Conservation (phyloP, 2,888 invertebrate species). For the Schizaphis graminum region DNA sequence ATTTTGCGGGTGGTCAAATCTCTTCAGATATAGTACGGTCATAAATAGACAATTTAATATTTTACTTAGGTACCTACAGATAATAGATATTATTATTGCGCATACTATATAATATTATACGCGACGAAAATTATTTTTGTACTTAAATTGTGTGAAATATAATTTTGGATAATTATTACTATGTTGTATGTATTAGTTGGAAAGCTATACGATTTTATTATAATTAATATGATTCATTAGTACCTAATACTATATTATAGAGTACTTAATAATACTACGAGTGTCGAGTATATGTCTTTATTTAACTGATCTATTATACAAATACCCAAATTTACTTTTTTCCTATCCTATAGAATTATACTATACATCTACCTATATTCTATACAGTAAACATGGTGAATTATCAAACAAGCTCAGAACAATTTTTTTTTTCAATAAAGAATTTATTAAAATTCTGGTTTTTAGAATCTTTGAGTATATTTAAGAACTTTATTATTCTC, state of each 20-base stretch:
- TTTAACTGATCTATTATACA: no score
- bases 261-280: no score
- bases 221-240: neutral
- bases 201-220: neutral
- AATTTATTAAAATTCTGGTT: no score
- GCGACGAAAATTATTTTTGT: neutral
- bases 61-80: neutral
- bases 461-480: no score
- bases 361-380: no score
- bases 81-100: neutral
- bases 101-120: neutral
- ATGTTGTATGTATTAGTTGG: neutral
- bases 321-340: no score
- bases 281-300: no score
- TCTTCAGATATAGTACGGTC: neutral
- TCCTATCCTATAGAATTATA: no score
- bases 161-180: neutral
- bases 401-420: no score
- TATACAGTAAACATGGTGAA: no score
- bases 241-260: neutral
- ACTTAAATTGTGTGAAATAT: neutral
- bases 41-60: neutral
- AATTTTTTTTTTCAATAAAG: no score
- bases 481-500: no score
- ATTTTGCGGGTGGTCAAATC: neutral